Base-by-base conservation (phyloP, 1,140 invertebrate genomes). In the Marisa cornuarietis region DNA sequence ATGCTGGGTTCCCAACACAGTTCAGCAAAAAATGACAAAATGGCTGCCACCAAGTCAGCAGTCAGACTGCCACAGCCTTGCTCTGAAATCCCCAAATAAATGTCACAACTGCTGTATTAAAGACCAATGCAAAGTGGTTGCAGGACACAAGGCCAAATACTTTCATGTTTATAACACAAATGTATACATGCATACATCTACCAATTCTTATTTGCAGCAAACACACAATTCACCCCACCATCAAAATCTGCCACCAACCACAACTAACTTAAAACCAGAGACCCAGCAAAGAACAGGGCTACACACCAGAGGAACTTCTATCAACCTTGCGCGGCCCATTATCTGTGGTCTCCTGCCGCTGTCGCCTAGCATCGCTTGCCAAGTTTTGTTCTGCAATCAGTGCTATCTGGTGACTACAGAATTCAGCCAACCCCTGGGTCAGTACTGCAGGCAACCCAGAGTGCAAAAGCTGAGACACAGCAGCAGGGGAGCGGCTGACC, bases 1-100 rank as follows among this genome's bases (percentile, higher is more conserved):
- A 97, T 94, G 79, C 93, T 92, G 13, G 95, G 93, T 85, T 96
- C 95, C 16, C 94, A 93, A 88, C 95, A 95, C 68, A 96, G 92
- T 75, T 95, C 94, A 0, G 95, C 94, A 82, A 96, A 94, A 91
- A 96, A 97, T 85, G 95, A 94, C 61, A 98, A 92, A 42, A 97
- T 93, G 68, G 91, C 81, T 49, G 91, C 87, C 20, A 92, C 88
- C 76, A 90, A 83, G 61, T 90, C 88, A 71, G 88, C 87, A 18
- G 86, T 89, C 42, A 90, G 85, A 54, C 82, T 83, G 76, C 49
- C 71, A 54, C 86, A 78, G 51, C 83, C 84, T 81, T 83, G 84
- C 18, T 85, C 85, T 84, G 79, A 42, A 84, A 83, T 31, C 20
- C 5, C 71, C 52, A 49, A 83, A 54, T 42, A 14, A 51, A 26